Base-by-base conservation (phyloP, 2,888 invertebrate genomes). In the Spisula solida region DNA sequence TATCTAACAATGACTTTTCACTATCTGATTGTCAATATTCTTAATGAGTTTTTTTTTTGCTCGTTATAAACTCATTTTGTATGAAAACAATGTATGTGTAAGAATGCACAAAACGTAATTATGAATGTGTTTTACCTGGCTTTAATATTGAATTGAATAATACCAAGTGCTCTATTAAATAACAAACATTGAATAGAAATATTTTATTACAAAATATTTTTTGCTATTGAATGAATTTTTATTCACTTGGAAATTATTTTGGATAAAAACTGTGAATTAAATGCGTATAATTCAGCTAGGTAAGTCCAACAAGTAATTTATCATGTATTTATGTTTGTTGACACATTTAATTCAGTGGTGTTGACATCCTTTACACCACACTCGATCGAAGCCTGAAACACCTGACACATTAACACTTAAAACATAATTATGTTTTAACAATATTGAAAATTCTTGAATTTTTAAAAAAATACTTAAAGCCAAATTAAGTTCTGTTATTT, bases 1-100 rank as follows among this genome's bases (percentile, higher is more conserved):
- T 31, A 75, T 14, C 75, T 75, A 12, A 75, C 75, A 75, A 34
- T 34, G 34, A 75, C 75, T 75, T 75, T 75, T 75, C 75, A 75
- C n/a, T n/a, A 75, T 75, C 75, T 75, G 75, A 31, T 75, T 75
- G 75, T 75, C 75, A 75, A 31, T 34, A 75, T 25, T 75, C 16
- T 75, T 75, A 75, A 75, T 75, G 75, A 75, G 75, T 16, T 75
- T 75, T 60, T 60, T n/a, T 8, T 31, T 75, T 34, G 29, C 14
- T 75, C 75, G 14, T 75, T 75, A 75, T 75, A 34, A 25, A 34
- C 75, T 75, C 34, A 16, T 75, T 75, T 75, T 75, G 75, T 75
- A 16, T 34, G 60, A 60, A 66, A 6, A 66, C 60, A 25, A 41
- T 51, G 16, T 14, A 51, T 12, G 4, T 51, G 51, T 14, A 10